Evolutionary conservation across 2,113 vertebrate genomes (phyloP), one percentile per base, ranked within the genome.

Genomic region (Phalacrocorax pelagicus): DNA sequence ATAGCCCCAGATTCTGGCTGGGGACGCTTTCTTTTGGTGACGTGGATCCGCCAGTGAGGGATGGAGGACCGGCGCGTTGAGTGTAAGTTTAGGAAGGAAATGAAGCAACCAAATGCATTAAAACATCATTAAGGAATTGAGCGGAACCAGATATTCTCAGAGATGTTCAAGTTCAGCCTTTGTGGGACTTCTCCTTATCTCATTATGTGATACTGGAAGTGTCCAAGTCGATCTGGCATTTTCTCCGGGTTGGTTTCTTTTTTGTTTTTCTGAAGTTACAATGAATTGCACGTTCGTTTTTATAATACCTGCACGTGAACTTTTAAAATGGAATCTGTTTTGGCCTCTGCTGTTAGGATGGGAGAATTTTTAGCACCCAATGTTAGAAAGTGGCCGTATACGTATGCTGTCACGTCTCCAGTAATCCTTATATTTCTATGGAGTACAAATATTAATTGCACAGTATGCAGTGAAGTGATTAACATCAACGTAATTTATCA

Each of bases 401-500:
- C 11, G n/a, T 79, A 34, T 70, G 88, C 96, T 80, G 93, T 80
- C 3, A 3, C 96, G 72, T 86, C 96, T 95, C 84, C 88, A 74
- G 94, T 81, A 97, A 94, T 97, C 92, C 95, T 96, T 81, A 42
- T 49, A 4, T 94, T 98, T 96, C 96, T 75, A 6, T 90, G 62
- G 46, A 95, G 92, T 75, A 59, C 97, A 87, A 90, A 82, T 96
- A 97, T 97, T 98, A 98, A 98, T 98, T 98, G 97, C 96, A 42
- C 82, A 84, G 94, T 95, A 95, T 66, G 96, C 97, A 94, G 96
- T 81, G 94, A 96, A 97, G 98, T 98, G 97, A 98, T 98, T 98
- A 98, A 97, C 97, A 95, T 98, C 97, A 84, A 87, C 93, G 97
- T 97, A 98, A 98, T 98, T 98, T 98, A 98, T 98, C 98, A 98